Conservation (phyloP, 2,113 vertebrate genomes). For the Cathartes aura region DNA sequence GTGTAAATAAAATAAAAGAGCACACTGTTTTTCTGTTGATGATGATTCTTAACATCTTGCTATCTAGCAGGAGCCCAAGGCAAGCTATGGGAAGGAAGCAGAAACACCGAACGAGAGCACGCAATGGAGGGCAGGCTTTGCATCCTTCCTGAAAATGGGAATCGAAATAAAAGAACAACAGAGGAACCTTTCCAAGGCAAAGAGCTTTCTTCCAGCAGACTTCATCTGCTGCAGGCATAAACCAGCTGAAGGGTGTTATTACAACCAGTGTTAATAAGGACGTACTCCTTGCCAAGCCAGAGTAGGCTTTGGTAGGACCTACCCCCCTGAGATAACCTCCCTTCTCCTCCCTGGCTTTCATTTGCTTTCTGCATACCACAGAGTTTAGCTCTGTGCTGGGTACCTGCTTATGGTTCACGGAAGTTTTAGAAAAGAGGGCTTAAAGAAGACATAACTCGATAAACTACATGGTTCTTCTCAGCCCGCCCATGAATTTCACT, state of each 20-base stretch:
- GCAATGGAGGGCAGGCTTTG: background rate
- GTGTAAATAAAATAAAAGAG: constrained; percentile 73
- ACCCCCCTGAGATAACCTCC: background rate
- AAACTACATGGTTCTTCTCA: background rate
- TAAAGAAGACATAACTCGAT: background rate
- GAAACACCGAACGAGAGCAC: background rate
- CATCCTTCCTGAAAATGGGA: background rate
- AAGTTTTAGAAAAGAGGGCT: background rate
- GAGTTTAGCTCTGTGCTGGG: background rate
- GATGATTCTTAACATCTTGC: constrained; percentile 39
- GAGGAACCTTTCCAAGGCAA: background rate
- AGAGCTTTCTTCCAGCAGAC: background rate
- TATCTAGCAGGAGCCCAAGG: constrained; percentile 62
- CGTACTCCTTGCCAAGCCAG: background rate
- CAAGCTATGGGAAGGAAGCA: constrained; percentile 40
- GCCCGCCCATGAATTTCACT: background rate
- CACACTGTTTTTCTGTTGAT: constrained; percentile 3
- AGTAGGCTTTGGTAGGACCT: background rate
- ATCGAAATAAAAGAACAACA: background rate
- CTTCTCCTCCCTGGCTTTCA: background rate
- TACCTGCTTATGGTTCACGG: background rate
- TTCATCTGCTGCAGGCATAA: constrained; percentile 4
- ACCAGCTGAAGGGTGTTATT: background rate
- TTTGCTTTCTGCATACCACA: background rate
- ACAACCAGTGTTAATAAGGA: background rate